Evolutionary conservation across 2,797 vertebrate genomes (phyloP), one percentile per base, ranked within the genome.

Genomic region (Phylloscopus collybita): DNA sequence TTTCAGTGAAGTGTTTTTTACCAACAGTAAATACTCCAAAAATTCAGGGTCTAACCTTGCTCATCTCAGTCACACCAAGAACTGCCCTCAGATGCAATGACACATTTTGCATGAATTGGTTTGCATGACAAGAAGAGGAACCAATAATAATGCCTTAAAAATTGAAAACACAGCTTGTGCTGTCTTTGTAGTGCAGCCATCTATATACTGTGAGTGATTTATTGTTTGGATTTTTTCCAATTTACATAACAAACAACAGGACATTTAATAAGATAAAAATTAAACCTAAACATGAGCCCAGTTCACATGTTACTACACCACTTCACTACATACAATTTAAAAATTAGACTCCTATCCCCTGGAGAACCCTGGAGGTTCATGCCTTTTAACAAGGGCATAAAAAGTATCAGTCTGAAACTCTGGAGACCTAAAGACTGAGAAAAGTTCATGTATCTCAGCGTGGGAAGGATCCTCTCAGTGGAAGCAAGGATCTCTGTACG

Each of bases 381-480:
- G 50, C 64, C 86, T 62, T 54, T 21, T 30, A 92, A 65, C 13
- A 78, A n/a, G n/a, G 61, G 78, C 23, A 42, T 36, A 21, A 65
- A n/a, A 69, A 75, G 10, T 42, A 47, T 57, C 79, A 67, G 69
- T n/a, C 50, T 87, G 44, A 60, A 85, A 87, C 74, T 34, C 59
- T 51, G n/a, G 45, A 95, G 69, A 56, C 3, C 0, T 36, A 13
- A 60, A 70, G 61, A 71, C 3, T 29, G 59, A 88, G 72, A 34
- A 51, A 81, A 86, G 80, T 86, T 84, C 17, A 13, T 7, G 30
- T 32, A 10, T 76, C 29, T 88, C 89, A 53, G 95, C 51, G 53
- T 95, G 96, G 96, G 95, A 96, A 97, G 94, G 92, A 92, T 94
- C 86, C 66, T 91, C 81, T 61, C 74, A 5, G 91, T 67, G 73